A percentile compares a stretch with the other conserved stretches of the same genome.
Conservation (phyloP, 2,113 vertebrate genomes). For the Alaudala cheleensis region DNA sequence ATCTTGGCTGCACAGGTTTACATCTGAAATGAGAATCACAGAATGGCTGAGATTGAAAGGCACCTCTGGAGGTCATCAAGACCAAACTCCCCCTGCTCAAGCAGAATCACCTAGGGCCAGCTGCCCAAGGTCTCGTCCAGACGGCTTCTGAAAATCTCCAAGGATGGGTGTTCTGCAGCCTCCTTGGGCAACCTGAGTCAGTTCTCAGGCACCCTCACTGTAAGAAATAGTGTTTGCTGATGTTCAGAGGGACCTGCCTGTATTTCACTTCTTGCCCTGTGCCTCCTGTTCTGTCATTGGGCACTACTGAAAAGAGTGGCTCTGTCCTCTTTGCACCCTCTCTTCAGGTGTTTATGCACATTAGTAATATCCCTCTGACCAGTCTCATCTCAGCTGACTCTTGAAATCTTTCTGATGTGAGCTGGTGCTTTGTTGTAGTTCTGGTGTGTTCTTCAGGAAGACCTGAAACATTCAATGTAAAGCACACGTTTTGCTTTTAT, state of each 20-base stretch:
- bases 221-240: not conserved
- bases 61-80: not conserved
- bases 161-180: not conserved
- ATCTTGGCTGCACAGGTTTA: not conserved
- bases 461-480: not conserved
- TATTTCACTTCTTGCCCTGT: not conserved
- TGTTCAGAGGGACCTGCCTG: not conserved
- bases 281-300: not conserved
- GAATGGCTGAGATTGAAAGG: not conserved
- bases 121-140: not conserved
- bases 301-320: not conserved
- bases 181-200: not conserved
- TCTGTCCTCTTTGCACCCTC: not conserved
- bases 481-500: not conserved
- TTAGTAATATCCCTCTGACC: not conserved
- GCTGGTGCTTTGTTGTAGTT: not conserved
- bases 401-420: not conserved
- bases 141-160: not conserved
- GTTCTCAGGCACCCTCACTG: not conserved
- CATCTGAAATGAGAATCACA: not conserved
- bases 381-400: not conserved
- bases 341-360: not conserved
- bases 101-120: not conserved
- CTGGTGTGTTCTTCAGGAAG: not conserved
- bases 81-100: accelerated